Evolutionary conservation across 2,797 vertebrate species (phyloP).

Genomic region (Dendrocincla tyrannina): DNA sequence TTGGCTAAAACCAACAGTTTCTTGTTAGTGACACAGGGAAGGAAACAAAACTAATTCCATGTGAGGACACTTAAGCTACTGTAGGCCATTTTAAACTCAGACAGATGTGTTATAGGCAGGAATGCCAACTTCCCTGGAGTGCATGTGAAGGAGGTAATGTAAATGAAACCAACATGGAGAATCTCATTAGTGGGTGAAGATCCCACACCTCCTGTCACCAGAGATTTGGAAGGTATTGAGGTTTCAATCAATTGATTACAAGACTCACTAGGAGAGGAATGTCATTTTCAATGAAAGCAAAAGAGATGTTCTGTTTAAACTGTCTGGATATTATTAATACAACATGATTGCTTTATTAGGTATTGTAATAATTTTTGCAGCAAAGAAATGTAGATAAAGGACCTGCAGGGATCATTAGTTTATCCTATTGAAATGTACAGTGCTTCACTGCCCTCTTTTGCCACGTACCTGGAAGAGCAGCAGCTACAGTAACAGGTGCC

Average conservation of each 20-base stretch:
- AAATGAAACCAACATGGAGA: background rate
- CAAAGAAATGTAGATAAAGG: background rate
- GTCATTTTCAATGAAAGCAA: background rate
- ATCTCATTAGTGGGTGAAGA: background rate
- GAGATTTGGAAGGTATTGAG: background rate
- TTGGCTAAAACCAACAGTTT: background rate
- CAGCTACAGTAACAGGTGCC: background rate
- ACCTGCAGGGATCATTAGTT: background rate
- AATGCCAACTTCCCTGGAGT: background rate
- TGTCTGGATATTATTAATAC: background rate
- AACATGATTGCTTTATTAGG: background rate
- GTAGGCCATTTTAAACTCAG: background rate
- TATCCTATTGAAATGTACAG: background rate
- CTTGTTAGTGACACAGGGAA: background rate
- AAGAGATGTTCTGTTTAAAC: background rate
- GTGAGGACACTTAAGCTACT: background rate
- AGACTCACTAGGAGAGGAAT: background rate
- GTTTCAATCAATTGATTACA: background rate
- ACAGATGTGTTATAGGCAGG: background rate
- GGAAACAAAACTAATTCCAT: background rate
- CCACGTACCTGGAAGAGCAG: conserved; percentile 31
- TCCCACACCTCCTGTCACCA: background rate
- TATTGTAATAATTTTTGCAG: background rate
- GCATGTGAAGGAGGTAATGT: background rate
- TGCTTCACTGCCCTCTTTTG: conserved; percentile 67